Conservation (phyloP, 2,888 invertebrate species). For the Erpobdella octoculata region DNA sequence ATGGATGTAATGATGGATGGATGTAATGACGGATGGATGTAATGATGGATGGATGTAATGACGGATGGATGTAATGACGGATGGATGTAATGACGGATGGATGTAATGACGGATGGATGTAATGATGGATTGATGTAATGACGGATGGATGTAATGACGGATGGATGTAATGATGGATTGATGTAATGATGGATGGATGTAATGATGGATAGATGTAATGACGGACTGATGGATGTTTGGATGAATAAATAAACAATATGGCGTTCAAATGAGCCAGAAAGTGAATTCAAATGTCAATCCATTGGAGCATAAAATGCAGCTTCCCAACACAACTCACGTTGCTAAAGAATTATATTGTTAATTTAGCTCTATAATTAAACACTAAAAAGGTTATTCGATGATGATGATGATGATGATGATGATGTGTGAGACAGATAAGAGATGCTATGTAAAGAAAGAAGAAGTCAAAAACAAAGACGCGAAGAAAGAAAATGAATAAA, state of each 20-base stretch:
- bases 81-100: slow-evolving; percentile 4
- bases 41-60: not conserved
- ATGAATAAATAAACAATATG: not conserved
- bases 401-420: slow-evolving; percentile 1
- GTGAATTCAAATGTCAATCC: too few species aligned
- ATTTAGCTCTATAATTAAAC: too few species aligned
- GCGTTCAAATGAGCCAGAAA: not conserved
- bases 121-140: not conserved
- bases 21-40: not conserved
- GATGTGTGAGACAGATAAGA: not conserved
- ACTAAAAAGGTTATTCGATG: too few species aligned
- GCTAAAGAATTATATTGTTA: too few species aligned
- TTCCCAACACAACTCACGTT: too few species aligned
- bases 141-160: not conserved
- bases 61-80: not conserved
- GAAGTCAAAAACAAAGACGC: not conserved
- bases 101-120: not conserved
- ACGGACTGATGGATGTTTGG: not conserved
- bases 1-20: not conserved
- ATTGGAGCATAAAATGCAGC: too few species aligned
- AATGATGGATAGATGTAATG: not conserved
- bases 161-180: not conserved
- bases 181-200: not conserved
- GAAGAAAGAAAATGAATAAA: too few species aligned
- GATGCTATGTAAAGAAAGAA: not conserved